These are phyloP conservation scores for Stichodactyla helianthus DNA, from an alignment of 64 coral and sea anemone genomes.

Conservation along the genomic window DNA sequence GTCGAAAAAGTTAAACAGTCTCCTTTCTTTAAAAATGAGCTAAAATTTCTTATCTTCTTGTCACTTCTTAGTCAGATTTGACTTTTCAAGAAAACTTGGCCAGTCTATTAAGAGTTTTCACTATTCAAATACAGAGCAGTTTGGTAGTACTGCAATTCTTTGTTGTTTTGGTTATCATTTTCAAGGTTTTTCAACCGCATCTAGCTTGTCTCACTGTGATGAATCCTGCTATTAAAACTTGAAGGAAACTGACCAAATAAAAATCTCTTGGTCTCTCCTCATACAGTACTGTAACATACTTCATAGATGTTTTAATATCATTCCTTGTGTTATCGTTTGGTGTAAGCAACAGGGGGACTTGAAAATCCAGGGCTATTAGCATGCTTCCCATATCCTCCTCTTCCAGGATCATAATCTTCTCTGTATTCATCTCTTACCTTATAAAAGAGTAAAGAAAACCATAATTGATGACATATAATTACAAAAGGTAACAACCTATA, in stretches of 20 bases:
- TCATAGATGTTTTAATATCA: background rate
- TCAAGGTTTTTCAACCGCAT: no score
- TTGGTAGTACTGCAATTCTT: no score
- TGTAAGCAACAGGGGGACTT: constrained; percentile 73
- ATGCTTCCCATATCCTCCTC: constrained; percentile 79
- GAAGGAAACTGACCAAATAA: background rate
- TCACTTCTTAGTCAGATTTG: no score
- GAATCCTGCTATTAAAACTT: background rate
- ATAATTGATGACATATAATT: background rate
- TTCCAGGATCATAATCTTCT: constrained; percentile 73
- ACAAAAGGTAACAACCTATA: background rate
- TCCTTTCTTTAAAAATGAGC: no score
- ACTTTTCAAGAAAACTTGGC: no score
- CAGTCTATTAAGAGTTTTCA: no score
- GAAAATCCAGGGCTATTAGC: background rate
- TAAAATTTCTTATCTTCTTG: no score
- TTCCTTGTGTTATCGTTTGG: constrained; percentile 32
- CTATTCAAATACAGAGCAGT: no score
- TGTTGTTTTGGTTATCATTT: no score
- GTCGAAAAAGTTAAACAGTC: no score
- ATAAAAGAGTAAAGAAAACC: background rate
- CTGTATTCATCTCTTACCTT: constrained; percentile 94
- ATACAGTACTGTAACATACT: background rate
- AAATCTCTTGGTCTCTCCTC: background rate
- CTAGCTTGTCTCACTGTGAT: no score